Conservation (phyloP, 2,888 invertebrate genomes). For the Hypercompe scribonia region DNA sequence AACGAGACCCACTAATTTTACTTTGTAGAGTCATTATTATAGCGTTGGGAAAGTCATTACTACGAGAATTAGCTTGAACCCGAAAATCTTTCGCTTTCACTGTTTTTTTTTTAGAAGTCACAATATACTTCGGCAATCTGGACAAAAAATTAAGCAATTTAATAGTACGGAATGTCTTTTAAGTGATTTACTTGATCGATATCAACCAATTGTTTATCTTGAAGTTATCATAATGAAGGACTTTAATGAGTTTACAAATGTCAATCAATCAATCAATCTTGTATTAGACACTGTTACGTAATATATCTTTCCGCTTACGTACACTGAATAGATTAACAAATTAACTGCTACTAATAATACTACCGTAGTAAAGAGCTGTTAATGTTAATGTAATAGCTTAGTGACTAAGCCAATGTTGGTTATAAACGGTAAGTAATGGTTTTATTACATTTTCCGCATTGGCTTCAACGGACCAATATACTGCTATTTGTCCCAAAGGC, state of each 20-base stretch:
- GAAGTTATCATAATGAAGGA: background rate
- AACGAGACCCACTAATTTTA: too few relatives aligned
- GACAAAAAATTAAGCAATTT: too few relatives aligned
- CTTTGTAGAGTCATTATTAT: too few relatives aligned
- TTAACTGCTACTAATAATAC: slow-evolving; percentile 21
- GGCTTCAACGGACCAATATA: slow-evolving; percentile 33
- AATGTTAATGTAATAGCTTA: slow-evolving; percentile 24
- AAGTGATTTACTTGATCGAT: too few relatives aligned
- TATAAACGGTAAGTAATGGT: slow-evolving; percentile 29
- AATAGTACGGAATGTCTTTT: too few relatives aligned
- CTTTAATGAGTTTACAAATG: background rate
- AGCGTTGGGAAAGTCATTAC: too few relatives aligned
- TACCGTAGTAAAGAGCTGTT: slow-evolving; percentile 21
- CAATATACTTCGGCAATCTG: too few relatives aligned
- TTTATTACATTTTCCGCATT: slow-evolving; percentile 37
- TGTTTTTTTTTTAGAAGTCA: too few relatives aligned
- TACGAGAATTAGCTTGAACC: too few relatives aligned
- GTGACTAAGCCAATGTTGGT: slow-evolving; percentile 18
- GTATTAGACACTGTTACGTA: background rate
- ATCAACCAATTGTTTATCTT: background rate
- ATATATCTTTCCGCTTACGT: background rate
- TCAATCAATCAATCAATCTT: too few relatives aligned
- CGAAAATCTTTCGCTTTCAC: too few relatives aligned
- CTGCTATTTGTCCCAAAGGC: slow-evolving; percentile 40
- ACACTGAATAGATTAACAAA: slow-evolving; percentile 15